Percentiles rank a stretch among this genome's conserved stretches.
These are phyloP conservation scores for Drosophila novamexicana DNA, from an alignment of 1,140 invertebrate species.

Conservation along the genomic window DNA sequence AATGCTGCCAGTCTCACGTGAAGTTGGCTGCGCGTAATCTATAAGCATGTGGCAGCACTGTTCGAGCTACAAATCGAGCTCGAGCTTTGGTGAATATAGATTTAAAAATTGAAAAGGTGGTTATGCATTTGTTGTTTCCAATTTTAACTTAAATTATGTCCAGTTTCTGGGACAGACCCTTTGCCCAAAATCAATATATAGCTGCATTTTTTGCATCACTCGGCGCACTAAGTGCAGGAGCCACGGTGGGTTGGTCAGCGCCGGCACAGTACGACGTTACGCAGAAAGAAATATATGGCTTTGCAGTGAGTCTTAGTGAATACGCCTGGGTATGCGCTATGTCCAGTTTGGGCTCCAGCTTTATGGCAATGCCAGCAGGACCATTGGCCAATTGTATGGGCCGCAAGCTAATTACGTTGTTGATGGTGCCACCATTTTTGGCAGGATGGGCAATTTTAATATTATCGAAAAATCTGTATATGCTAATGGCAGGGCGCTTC, in stretches of 20 bases:
- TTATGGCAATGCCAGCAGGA: not conserved
- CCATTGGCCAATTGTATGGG: conserved; percentile 4
- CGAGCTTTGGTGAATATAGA: not conserved
- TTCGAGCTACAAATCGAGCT: too few species aligned
- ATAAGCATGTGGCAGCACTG: not conserved
- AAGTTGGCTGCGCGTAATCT: conserved; percentile 16
- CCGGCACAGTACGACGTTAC: conserved; percentile 85
- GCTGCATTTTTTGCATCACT: conserved; percentile 84
- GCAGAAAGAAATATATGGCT: conserved; percentile 57
- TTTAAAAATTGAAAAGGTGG: not conserved
- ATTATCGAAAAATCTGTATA: not conserved
- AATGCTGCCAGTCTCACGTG: conserved; percentile 1
- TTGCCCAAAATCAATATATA: conserved; percentile 36
- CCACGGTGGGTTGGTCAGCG: conserved; percentile 88
- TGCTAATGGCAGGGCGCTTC: conserved; percentile 17
- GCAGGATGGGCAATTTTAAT: conserved; percentile 12
- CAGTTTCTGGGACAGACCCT: conserved; percentile 12
- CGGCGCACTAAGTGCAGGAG: conserved; percentile 86
- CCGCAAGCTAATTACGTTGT: not conserved
- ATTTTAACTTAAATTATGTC: conserved; percentile 12
- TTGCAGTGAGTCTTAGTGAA: conserved; percentile 34
- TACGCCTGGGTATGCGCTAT: conserved; percentile 27
- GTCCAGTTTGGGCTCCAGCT: conserved; percentile 12
- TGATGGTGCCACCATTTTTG: conserved; percentile 2
- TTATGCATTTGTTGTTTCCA: not conserved